Percentiles rank a stretch among this genome's conserved stretches.
phyloP scores from a whole-genome alignment of 2,797 vertebrate species.

The Acanthopagrus latus region DNA sequence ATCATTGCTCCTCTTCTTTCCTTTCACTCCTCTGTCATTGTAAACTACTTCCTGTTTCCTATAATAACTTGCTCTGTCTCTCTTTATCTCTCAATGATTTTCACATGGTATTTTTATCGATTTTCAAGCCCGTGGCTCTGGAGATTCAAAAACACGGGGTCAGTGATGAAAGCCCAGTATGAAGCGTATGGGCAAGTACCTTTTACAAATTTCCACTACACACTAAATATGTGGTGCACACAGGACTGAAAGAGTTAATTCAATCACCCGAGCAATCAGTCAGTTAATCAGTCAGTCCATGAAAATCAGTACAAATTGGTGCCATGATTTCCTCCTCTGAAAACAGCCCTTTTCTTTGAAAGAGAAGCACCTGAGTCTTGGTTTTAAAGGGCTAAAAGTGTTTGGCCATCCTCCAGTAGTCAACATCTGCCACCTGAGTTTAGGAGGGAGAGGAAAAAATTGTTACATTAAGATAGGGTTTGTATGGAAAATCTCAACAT shows the following conservation, averaged over 20 bases:
- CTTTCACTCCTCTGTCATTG: slow-evolving; percentile 24
- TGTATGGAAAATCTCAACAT: slow-evolving; percentile 2
- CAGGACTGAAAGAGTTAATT: not conserved
- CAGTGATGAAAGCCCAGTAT: slow-evolving; percentile 1
- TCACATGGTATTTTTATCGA: not conserved
- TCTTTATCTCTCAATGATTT: not conserved
- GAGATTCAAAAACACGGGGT: not conserved
- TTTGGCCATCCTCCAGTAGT: slow-evolving; percentile 2
- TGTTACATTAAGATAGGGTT: not conserved
- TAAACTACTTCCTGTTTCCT: not conserved
- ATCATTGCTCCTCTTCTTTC: slow-evolving; percentile 2
- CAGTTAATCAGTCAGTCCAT: not conserved
- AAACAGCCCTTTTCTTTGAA: not conserved
- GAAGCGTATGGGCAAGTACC: not conserved
- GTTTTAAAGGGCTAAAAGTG: slow-evolving; percentile 1
- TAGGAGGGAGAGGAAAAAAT: not conserved
- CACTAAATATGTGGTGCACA: not conserved
- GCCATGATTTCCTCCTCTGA: not conserved
- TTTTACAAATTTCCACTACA: not conserved
- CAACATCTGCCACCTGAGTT: slow-evolving; percentile 1
- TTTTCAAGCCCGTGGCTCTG: not conserved
- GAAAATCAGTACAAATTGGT: not conserved
- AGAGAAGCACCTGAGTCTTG: not conserved
- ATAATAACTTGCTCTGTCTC: not conserved
- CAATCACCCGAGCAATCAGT: not conserved